Base-by-base conservation (phyloP, 2,113 vertebrate species). In the Pollachius pollachius region DNA sequence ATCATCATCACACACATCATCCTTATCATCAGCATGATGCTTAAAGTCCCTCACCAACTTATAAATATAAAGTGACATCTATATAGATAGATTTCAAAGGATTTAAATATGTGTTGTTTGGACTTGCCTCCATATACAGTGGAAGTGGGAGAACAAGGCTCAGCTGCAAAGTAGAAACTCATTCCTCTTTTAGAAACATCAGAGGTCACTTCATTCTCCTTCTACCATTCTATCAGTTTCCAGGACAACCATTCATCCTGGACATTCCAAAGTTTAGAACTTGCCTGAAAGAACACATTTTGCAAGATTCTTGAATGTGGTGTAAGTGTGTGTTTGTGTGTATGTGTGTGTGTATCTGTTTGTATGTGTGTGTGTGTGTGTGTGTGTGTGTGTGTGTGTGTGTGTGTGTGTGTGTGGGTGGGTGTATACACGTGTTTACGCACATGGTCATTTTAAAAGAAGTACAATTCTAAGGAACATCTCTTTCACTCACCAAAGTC, bases 211-310 rank as follows among this genome's bases (percentile, higher is more conserved):
- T 52, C 37, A 59, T 69, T 25, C 23, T 58, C 62, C 52, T 63
- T 77, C 52, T 74, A 61, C 72, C 66, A 79, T 69, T 75, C 65
- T 57, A 27, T 56, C 57, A 21, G 79, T 76, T 81, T 54, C 81
- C 71, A 65, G 48, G 75, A 73, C 71, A 84, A 76, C 77, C 73
- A 76, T 76, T 81, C 70, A 80, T 76, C 62, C 21, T 69, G 62
- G 64, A 67, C 72, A 86, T 73, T 71, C 18, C 73, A 76, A 2
- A 62, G 59, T 69, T 73, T 65, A 84, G 80, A 78, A 78, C 75
- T 62, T 64, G 67, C 25, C 70, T 70, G 61, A 74, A 72, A 72
- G 5, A 48, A 48, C 41, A 48, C 41, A 48, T 48, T 48, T 48
- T 9, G 41, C 41, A 48, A 48, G 41, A 48, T 9, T 9, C 41